Percentiles rank a stretch among this genome's conserved stretches.
phyloP scores from a whole-genome alignment of 2,113 vertebrate species.

The Crypturellus undulatus region DNA sequence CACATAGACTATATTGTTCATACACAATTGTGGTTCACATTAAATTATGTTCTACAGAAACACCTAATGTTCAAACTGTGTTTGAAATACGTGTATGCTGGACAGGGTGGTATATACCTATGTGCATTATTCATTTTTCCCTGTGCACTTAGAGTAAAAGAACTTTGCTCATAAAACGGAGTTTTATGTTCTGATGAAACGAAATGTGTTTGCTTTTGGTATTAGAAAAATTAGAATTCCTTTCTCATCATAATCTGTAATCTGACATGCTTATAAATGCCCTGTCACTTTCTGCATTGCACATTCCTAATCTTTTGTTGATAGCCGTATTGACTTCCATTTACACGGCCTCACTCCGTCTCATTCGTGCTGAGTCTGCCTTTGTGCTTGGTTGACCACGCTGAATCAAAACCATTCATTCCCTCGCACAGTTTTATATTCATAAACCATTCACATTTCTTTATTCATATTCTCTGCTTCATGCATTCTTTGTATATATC shows the following conservation, averaged over 20 bases:
- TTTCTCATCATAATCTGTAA: neutral
- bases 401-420: neutral
- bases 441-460: neutral
- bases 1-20: neutral
- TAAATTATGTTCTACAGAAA: neutral
- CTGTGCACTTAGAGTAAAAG: neutral
- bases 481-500: neutral
- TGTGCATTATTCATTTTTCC: neutral
- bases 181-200: neutral
- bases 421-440: neutral
- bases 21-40: neutral
- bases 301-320: conserved; percentile 22
- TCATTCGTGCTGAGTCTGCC: neutral
- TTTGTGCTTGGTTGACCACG: neutral
- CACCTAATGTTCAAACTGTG: accelerated
- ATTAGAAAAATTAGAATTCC: neutral
- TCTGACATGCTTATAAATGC: neutral
- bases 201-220: neutral
- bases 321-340: conserved; percentile 4
- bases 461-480: conserved; percentile 3
- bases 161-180: neutral
- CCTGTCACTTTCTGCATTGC: neutral
- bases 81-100: neutral
- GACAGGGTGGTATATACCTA: neutral
- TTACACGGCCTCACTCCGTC: neutral